Base-by-base conservation (phyloP, 2,888 invertebrate genomes). In the Drosophila neoperkinsi region DNA sequence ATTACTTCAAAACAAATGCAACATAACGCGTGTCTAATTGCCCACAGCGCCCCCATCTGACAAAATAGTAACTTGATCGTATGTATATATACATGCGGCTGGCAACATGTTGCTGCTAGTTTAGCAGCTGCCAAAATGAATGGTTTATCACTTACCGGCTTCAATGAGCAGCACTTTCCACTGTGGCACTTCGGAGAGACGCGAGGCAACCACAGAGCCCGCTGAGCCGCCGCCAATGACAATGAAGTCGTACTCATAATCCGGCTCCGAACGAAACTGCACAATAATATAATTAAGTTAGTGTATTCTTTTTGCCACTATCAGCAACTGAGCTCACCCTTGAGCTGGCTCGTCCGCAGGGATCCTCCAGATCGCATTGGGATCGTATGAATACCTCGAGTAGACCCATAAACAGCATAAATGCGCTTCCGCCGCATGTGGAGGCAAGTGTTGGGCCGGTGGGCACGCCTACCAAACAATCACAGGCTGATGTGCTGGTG, bases 341-440 rank as follows among this genome's bases (percentile, higher is more conserved):
- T 87, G 95, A 94, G 93, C 95, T 94, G 43, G 96, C 96, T 62
- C 97, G 94, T 18, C 96, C 96, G 90, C 97, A 97, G 1, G 97
- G 97, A 93, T 97, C 97, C 89, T 97, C 97, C 79, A 97, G 94
- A 92, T 97, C 97, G 91, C 97, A 97, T 91, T 97, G 97, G 76
- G 97, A 97, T 61, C 97, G 94, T 65, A 97, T 94, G 93, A 97
- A 97, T 10, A 97, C 97, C 91, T 97, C 97, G 52, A 97, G 94
- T 5, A 97, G 94, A 1, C 97, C 97, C 97, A 97, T 97, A 94
- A 97, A 97, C 52, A 97, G 95, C 97, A 97, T 97, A 92, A 96
- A 97, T 49, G 96, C 96, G 63, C 96, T 95, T 31, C 97, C 97
- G 13, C 97, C 97, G 92, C 97, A 97, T 60, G 97, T 96, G 66